Conservation (phyloP, 1,140 invertebrate genomes). For the Bombus turneri region DNA sequence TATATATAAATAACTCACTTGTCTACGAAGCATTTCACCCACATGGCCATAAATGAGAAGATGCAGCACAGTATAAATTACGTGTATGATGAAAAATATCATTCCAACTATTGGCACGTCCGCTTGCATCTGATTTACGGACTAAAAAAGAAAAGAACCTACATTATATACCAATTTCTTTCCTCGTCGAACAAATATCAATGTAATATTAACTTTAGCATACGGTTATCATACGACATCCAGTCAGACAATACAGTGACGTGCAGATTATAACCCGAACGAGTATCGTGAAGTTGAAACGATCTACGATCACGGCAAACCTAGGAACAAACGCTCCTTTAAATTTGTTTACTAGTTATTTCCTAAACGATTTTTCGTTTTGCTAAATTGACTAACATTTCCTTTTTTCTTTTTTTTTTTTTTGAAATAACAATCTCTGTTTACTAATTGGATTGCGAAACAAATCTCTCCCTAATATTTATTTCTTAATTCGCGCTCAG, state of each 20-base stretch:
- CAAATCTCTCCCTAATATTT: too few relatives aligned
- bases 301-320: conserved; percentile 72
- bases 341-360: neutral
- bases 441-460: too few relatives aligned
- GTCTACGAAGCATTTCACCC: conserved; percentile 32
- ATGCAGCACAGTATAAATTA: conserved; percentile 43
- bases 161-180: neutral
- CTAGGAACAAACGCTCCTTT: conserved; percentile 64
- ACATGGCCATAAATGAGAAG: conserved; percentile 57
- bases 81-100: conserved; percentile 44
- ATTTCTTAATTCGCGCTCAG: too few relatives aligned
- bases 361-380: too few relatives aligned
- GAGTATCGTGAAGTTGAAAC: conserved; percentile 67
- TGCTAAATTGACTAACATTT: neutral
- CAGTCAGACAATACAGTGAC: conserved; percentile 62
- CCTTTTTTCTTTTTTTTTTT: too few relatives aligned
- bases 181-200: neutral
- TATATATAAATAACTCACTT: conserved; percentile 32
- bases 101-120: conserved; percentile 35
- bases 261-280: conserved; percentile 54
- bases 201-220: neutral
- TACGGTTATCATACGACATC: conserved; percentile 67
- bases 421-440: too few relatives aligned
- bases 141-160: neutral
- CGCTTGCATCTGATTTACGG: neutral